Base-by-base conservation (phyloP, 2,797 vertebrate species). In the Acipenser transmontanus region DNA sequence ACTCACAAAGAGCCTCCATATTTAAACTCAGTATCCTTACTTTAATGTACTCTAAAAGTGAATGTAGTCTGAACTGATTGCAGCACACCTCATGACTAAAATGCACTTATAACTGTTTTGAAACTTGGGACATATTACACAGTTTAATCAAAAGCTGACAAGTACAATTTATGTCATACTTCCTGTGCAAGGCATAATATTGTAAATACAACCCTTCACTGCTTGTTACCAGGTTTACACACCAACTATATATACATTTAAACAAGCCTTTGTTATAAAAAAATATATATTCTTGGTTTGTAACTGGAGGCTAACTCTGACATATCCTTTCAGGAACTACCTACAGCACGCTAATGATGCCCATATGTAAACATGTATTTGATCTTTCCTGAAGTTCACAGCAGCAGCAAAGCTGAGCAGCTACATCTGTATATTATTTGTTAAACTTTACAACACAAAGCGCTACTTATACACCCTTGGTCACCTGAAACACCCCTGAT, bases 361-460 rank as follows among this genome's bases (percentile, higher is more conserved):
- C 52, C 52, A 54, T n/a, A 54, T 54, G 52, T 54, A 54, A 54
- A 54, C 52, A 9, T 54, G 8, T 54, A 54, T 54, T 54, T 54
- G 8, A 54, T 54, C 52, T 54, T 54, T n/a, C 52, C n/a, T 54
- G 52, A n/a, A 54, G 52, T 54, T 9, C 52, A 9, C 52, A 54
- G 8, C n/a, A 54, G n/a, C 9, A 6, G 7, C n/a, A 9, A 54
- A n/a, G 52, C 52, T 54, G 52, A 54, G 8, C 2, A n/a, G 52
- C n/a, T 54, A 54, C 52, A 54, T 54, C 52, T 54, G 52, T 9
- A n/a, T n/a, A 9, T 54, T 54, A 54, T 54, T 54, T 54, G n/a
- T 54, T 8, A 54, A 54, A 54, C 8, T 54, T 34, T 34, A 54
- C n/a, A 54, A 54, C 5, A 54, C 52, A 54, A 54, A 54, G 52